Conservation (phyloP, 2,797 vertebrate genomes). For the Distichodus sexfasciatus region DNA sequence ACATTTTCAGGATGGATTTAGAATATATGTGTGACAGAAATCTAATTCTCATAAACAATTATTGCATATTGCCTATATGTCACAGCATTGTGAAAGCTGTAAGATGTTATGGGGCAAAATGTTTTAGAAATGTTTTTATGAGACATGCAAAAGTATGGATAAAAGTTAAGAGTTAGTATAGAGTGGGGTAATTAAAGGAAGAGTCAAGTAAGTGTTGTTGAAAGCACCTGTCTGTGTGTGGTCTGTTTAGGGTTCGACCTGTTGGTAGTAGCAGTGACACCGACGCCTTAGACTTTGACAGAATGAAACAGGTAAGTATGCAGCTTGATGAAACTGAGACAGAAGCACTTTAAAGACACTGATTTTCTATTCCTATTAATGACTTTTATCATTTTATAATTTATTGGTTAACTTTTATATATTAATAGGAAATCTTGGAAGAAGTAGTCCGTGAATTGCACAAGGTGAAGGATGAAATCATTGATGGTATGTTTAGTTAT, state of each 20-base stretch:
- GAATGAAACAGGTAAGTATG: conserved; percentile 92
- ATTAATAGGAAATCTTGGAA: conserved; percentile 92
- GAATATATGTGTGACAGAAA: no score
- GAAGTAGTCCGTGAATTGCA: conserved; percentile 98
- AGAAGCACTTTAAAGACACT: background rate
- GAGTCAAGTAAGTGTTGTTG: no score
- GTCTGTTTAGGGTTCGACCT: conserved; percentile 83
- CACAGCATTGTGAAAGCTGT: no score
- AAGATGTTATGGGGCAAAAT: no score
- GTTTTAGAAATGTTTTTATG: no score
- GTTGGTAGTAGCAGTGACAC: conserved; percentile 84
- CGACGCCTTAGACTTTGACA: conserved; percentile 93
- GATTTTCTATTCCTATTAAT: background rate
- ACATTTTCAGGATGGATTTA: no score
- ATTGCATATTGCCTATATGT: no score
- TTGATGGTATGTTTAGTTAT: conserved; percentile 82
- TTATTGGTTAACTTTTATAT: background rate
- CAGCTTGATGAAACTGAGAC: background rate
- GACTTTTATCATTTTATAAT: background rate
- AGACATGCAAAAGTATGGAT: no score
- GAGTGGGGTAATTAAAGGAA: no score
- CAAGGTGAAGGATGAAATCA: conserved; percentile 99
- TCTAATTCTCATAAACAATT: no score
- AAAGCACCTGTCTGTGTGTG: background rate
- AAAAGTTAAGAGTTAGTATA: no score